These are phyloP conservation scores for Esperia sulphurella DNA, from an alignment of 2,888 invertebrate genomes.

Conservation along the genomic window DNA sequence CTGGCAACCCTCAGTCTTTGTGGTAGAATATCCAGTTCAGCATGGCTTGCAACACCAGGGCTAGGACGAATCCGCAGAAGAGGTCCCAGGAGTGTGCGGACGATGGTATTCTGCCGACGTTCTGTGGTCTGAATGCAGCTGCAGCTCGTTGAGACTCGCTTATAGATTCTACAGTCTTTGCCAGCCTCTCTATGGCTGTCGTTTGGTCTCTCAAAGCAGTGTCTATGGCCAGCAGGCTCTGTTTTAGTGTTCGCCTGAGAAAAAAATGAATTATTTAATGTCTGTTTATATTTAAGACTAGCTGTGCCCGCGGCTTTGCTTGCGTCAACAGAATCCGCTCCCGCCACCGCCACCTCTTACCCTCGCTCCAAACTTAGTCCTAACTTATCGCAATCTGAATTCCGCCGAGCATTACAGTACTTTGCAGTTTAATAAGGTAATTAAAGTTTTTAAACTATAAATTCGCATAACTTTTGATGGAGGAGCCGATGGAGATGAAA, in stretches of 20 bases:
- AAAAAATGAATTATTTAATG: constrained; percentile 4
- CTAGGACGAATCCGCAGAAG: constrained; percentile 58
- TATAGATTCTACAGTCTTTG: constrained; percentile 44
- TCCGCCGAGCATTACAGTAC: too few relatives aligned
- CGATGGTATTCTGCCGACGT: constrained; percentile 32
- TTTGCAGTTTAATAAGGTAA: too few relatives aligned
- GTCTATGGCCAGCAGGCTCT: constrained; percentile 70
- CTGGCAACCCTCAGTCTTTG: constrained; percentile 46
- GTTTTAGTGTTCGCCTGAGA: constrained; percentile 65
- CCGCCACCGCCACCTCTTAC: too few relatives aligned
- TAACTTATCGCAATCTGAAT: too few relatives aligned
- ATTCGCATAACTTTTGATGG: too few relatives aligned
- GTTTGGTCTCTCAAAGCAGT: constrained; percentile 71
- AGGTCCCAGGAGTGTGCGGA: constrained; percentile 57
- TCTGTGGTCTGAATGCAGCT: constrained; percentile 27
- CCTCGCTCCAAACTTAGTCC: too few relatives aligned
- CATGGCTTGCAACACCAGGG: constrained; percentile 57
- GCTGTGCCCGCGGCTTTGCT: too few relatives aligned
- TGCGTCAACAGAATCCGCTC: too few relatives aligned
- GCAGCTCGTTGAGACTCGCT: constrained; percentile 34
- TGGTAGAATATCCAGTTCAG: constrained; percentile 61
- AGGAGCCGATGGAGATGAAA: too few relatives aligned
- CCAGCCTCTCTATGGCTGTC: constrained; percentile 57
- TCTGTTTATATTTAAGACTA: too few relatives aligned
- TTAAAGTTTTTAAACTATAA: too few relatives aligned